A percentile compares a stretch with the other conserved stretches of the same genome.
phyloP scores from a whole-genome alignment of 2,888 invertebrate genomes.

The Drosophila pseudotakahashii region DNA sequence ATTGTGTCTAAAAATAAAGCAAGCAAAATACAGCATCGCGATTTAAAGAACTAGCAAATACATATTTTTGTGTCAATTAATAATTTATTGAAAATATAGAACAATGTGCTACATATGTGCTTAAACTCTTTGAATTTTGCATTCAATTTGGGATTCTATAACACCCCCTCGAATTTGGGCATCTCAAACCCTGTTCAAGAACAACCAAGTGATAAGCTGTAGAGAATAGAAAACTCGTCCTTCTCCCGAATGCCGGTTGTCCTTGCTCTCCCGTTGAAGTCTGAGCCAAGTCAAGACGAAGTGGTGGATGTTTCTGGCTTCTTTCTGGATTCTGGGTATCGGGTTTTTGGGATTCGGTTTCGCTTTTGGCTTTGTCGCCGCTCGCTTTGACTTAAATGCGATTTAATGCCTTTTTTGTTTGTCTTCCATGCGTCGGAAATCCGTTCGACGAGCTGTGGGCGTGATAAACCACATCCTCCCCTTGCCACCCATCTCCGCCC shows the following conservation, averaged over 20 bases:
- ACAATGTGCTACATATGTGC: too few relatives aligned
- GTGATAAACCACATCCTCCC: slow-evolving; percentile 70
- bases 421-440: slow-evolving; percentile 79
- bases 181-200: neutral
- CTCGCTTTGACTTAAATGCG: slow-evolving; percentile 76
- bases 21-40: too few relatives aligned
- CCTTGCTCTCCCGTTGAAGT: slow-evolving; percentile 16
- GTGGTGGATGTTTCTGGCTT: slow-evolving; percentile 40
- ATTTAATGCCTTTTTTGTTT: slow-evolving; percentile 82
- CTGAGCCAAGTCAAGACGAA: slow-evolving; percentile 3
- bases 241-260: slow-evolving; percentile 21
- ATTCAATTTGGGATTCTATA: neutral
- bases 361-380: slow-evolving; percentile 37
- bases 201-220: slow-evolving; percentile 20
- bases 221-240: slow-evolving; percentile 15
- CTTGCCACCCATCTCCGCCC: slow-evolving; percentile 27
- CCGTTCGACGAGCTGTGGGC: slow-evolving; percentile 72
- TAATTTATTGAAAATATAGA: too few relatives aligned
- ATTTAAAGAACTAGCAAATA: too few relatives aligned
- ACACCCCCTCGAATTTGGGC: neutral
- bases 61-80: too few relatives aligned
- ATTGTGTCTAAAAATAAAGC: too few relatives aligned
- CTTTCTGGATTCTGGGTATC: slow-evolving; percentile 8
- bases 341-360: slow-evolving; percentile 26
- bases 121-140: neutral